phyloP scores from a whole-genome alignment of 2,888 invertebrate species.

The Aporophyla lueneburgensis region DNA sequence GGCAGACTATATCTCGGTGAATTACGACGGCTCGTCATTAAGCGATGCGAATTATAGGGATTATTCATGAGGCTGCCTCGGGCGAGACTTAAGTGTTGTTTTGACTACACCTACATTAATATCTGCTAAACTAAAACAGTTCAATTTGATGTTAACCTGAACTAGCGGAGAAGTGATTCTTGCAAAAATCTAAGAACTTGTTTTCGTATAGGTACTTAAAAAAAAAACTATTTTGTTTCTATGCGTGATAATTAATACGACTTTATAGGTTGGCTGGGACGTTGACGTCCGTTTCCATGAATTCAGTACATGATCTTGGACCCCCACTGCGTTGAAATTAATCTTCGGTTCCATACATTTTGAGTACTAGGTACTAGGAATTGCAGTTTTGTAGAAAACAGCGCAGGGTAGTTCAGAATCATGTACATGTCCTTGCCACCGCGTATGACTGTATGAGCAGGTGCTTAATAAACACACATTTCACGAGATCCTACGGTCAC shows the following conservation, averaged over 20 bases:
- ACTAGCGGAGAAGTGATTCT: not conserved
- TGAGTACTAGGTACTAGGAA: too few species aligned
- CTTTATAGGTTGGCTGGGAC: too few species aligned
- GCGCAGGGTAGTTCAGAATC: too few species aligned
- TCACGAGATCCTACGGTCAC: not conserved
- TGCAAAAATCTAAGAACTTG: not conserved
- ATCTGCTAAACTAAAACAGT: constrained; percentile 21
- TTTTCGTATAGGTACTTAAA: too few species aligned
- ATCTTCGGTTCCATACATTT: too few species aligned
- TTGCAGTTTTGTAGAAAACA: too few species aligned
- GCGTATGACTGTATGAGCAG: not conserved
- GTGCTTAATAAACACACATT: not conserved
- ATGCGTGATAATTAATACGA: too few species aligned
- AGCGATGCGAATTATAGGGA: constrained; percentile 75
- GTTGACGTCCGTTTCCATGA: too few species aligned
- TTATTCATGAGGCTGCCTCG: constrained; percentile 74
- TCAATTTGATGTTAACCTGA: constrained; percentile 10
- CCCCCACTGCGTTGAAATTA: too few species aligned
- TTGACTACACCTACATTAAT: constrained; percentile 46
- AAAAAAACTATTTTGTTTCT: too few species aligned
- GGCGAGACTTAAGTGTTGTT: constrained; percentile 61
- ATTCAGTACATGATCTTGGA: too few species aligned
- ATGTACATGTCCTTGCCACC: too few species aligned
- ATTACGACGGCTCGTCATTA: constrained; percentile 76
- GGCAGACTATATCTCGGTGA: constrained; percentile 68